These are phyloP conservation scores for Fukomys damarensis DNA, from an alignment of 2,113 vertebrate species.

Conservation along the genomic window DNA sequence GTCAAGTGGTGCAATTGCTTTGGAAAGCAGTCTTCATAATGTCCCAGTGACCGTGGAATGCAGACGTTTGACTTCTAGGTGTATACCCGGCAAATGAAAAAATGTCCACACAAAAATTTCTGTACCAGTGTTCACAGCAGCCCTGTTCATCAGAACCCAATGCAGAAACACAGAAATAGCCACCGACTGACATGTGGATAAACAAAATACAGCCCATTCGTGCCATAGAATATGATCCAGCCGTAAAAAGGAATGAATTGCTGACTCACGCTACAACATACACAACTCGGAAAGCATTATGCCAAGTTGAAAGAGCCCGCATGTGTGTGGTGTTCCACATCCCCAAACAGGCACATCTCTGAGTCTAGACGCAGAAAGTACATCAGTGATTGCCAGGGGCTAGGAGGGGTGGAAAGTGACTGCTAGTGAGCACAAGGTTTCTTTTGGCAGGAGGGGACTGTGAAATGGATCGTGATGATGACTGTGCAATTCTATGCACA, in stretches of 20 bases:
- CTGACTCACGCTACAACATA: rapidly evolving
- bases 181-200: neutral
- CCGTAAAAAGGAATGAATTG: neutral
- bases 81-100: too few relatives aligned
- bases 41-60: neutral
- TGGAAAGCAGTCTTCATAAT: neutral
- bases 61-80: neutral
- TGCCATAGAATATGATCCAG: rapidly evolving
- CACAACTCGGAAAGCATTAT: rapidly evolving
- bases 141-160: neutral
- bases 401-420: neutral
- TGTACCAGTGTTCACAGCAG: too few relatives aligned
- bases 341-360: neutral
- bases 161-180: neutral
- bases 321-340: too few relatives aligned
- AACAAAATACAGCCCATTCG: rapidly evolving
- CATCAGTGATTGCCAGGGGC: rapidly evolving
- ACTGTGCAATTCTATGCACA: neutral
- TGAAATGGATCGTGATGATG: rapidly evolving
- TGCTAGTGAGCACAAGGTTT: neutral
- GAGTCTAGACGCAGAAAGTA: neutral
- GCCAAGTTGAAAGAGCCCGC: neutral
- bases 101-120: rapidly evolving
- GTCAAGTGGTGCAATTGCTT: neutral
- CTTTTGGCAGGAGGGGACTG: neutral